Base-by-base conservation (phyloP, 2,888 invertebrate species). In the Dryocosmus kuriphilus region DNA sequence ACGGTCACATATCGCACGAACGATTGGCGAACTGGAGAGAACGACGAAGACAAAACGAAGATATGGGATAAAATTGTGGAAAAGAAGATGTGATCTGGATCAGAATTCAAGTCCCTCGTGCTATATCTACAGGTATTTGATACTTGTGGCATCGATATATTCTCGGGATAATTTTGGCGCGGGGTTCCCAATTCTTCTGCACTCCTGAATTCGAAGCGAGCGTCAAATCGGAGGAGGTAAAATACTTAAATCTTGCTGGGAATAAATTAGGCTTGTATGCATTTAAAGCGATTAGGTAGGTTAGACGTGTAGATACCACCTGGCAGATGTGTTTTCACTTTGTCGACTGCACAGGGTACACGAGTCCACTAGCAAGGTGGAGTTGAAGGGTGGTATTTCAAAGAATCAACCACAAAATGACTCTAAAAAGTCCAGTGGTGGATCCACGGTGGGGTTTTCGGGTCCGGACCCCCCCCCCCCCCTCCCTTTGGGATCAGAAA, bases 211-310 rank as follows among this genome's bases (percentile, higher is more conserved):
- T 67, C 41, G 24, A 67, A 67, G 67, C 71, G 62, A 60, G 65
- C 78, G 77, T 79, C 80, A 78, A 79, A 76, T 75, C 55, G 63
- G 57, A 77, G 76, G 76, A 75, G 77, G 77, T 24, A 57, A n/a
- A n/a, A n/a, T n/a, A n/a, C n/a, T n/a, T n/a, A 74, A 77, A 75
- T 73, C 81, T 81, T 81, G 80, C 80, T 77, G 67, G 79, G 85
- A 84, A 86, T 86, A 85, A 86, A 86, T 86, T 85, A 86, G 51
- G 77, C 57, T 77, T 76, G 30, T 74, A 79, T 71, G 80, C 80
- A 81, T 84, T 83, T 84, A 84, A 86, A 84, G 85, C 86, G 87
- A 88, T 88, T 87, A 87, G 82, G 80, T 75, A 85, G 84, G 81
- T 82, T 83, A 84, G 84, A 83, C 81, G 80, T 76, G 75, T 78